Percentiles rank a stretch among this genome's conserved stretches.
phyloP scores from a whole-genome alignment of 2,113 vertebrate genomes.

The Deroptyus accipitrinus region DNA sequence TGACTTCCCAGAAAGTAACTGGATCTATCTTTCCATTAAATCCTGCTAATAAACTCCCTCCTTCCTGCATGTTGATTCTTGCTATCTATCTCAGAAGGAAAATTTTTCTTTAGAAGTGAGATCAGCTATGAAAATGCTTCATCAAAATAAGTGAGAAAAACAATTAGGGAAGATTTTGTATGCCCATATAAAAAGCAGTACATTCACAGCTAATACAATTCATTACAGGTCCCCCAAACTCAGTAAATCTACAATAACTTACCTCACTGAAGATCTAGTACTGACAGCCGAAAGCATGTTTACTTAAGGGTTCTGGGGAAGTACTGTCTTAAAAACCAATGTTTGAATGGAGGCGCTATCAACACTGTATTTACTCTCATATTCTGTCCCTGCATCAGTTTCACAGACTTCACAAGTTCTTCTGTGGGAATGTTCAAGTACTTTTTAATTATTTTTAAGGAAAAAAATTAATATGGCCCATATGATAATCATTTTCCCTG shows the following conservation, averaged over 20 bases:
- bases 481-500: not conserved
- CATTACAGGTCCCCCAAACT: not conserved
- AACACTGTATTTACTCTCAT: not conserved
- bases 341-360: not conserved
- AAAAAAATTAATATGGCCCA: not conserved
- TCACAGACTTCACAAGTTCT: not conserved
- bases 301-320: not conserved
- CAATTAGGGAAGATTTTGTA: not conserved
- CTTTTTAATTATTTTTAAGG: not conserved
- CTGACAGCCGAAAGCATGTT: not conserved
- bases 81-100: not conserved
- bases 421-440: not conserved
- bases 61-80: not conserved
- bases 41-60: not conserved
- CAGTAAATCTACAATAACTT: not conserved
- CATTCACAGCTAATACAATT: not conserved
- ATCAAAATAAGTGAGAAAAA: not conserved
- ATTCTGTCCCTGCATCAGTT: not conserved
- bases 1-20: constrained; percentile 1
- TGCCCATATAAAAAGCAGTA: not conserved
- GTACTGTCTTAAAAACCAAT: not conserved
- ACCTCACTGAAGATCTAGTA: not conserved
- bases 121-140: not conserved
- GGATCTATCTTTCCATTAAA: not conserved
- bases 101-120: not conserved